phyloP scores from a whole-genome alignment of 2,113 vertebrate genomes.

The Amphiprion ocellaris region DNA sequence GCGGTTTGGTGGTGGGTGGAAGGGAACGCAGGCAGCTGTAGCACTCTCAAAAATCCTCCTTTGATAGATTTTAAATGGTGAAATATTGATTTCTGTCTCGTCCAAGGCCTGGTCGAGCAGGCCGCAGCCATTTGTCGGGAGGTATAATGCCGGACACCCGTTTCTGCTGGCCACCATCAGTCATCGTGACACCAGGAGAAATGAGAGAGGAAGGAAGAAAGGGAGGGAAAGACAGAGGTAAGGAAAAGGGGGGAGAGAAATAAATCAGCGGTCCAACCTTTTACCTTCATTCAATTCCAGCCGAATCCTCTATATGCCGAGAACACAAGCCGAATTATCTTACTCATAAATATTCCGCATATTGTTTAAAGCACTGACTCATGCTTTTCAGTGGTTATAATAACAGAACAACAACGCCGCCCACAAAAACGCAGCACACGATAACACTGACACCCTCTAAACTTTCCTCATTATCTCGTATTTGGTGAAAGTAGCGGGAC shows the following conservation, averaged over 20 bases:
- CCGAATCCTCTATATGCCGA: neutral
- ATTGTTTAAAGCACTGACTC: slow-evolving; percentile 15
- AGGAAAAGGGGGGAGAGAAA: slow-evolving; percentile 55
- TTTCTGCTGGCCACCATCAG: slow-evolving; percentile 83
- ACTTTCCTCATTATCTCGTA: slow-evolving; percentile 55
- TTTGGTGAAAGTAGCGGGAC: slow-evolving; percentile 13
- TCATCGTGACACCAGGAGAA: slow-evolving; percentile 69
- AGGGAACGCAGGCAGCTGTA: slow-evolving; percentile 93
- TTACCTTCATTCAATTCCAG: slow-evolving; percentile 36
- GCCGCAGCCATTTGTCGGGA: slow-evolving; percentile 74
- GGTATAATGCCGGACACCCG: slow-evolving; percentile 89
- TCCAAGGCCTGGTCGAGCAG: slow-evolving; percentile 97
- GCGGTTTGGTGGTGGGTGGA: slow-evolving; percentile 83
- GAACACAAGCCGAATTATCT: slow-evolving; percentile 1
- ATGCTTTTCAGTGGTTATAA: neutral
- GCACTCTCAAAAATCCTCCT: slow-evolving; percentile 91
- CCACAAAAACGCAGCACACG: neutral
- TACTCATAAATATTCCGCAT: slow-evolving; percentile 14
- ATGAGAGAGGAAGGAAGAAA: slow-evolving; percentile 47
- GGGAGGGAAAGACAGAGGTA: slow-evolving; percentile 37
- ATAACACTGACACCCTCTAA: slow-evolving; percentile 39
- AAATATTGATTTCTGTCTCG: slow-evolving; percentile 99
- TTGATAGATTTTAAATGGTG: slow-evolving; percentile 99
- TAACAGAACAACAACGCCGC: slow-evolving; percentile 12
- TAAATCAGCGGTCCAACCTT: slow-evolving; percentile 60